Percentiles rank a stretch among this genome's conserved stretches.
phyloP scores from a whole-genome alignment of 1,140 invertebrate species.

The Eueides isabella region DNA sequence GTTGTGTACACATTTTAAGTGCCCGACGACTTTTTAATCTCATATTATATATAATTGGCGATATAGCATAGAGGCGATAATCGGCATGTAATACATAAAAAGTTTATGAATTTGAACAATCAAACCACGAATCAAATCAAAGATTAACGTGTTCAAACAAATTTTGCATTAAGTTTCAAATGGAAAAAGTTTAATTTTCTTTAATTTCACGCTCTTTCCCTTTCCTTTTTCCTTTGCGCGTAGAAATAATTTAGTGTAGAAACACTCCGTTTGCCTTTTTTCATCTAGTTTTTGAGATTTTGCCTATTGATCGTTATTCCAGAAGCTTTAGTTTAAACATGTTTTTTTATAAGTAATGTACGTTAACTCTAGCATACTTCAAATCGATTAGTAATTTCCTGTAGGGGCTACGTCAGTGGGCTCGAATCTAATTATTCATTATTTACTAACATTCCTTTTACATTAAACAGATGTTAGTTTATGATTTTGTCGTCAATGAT shows the following conservation, averaged over 20 bases:
- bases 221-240: no score
- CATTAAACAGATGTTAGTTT: constrained; percentile 12
- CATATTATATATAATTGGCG: no score
- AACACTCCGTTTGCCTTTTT: background rate
- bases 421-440: background rate
- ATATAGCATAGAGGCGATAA: no score
- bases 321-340: background rate
- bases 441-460: background rate
- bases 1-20: no score
- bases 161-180: no score
- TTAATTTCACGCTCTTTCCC: background rate
- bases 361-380: background rate
- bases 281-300: background rate
- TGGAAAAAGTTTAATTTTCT: background rate
- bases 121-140: no score
- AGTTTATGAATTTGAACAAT: no score
- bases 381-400: constrained; percentile 13
- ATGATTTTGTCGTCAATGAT: background rate
- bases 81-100: no score
- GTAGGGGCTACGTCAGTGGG: background rate
- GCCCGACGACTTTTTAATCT: no score
- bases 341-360: background rate
- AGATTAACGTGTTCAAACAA: background rate
- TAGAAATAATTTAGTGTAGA: background rate
- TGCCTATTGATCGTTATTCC: background rate